Evolutionary conservation across 1,140 invertebrate species (phyloP).

Genomic region (Calycopis cecrops): DNA sequence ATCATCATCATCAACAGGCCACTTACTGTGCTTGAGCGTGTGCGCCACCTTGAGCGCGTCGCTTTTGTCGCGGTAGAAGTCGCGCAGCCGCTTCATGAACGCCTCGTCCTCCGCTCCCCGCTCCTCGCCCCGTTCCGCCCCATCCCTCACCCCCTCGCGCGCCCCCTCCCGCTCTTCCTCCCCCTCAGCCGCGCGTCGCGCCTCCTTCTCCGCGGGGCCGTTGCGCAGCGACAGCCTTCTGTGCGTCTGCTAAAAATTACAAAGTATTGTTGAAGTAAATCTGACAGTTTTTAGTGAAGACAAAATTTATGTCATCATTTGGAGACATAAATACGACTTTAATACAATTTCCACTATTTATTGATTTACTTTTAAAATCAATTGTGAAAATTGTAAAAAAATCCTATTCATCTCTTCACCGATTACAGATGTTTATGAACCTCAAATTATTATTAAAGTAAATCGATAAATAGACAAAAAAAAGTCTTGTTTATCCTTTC

Average conservation of each 20-base stretch:
- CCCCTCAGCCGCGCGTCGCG: conserved; percentile 47
- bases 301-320: no score
- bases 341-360: no score
- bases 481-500: no score
- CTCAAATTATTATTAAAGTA: no score
- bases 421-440: no score
- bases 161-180: conserved; percentile 22
- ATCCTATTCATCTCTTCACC: no score
- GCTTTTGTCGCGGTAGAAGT: conserved; percentile 48
- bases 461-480: no score
- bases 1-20: background rate
- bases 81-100: conserved; percentile 75
- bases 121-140: conserved; percentile 39
- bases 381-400: no score
- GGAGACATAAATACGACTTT: no score
- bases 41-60: conserved; percentile 37
- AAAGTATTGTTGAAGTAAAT: no score
- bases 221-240: conserved; percentile 55
- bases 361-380: no score
- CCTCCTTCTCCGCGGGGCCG: conserved; percentile 27
- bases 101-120: conserved; percentile 77
- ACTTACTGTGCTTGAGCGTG: conserved; percentile 40
- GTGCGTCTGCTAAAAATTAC: conserved; percentile 31
- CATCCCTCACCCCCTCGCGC: conserved; percentile 38
- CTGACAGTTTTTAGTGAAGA: no score